These are phyloP conservation scores for Delia radicum DNA, from an alignment of 1,140 invertebrate genomes.

Conservation along the genomic window DNA sequence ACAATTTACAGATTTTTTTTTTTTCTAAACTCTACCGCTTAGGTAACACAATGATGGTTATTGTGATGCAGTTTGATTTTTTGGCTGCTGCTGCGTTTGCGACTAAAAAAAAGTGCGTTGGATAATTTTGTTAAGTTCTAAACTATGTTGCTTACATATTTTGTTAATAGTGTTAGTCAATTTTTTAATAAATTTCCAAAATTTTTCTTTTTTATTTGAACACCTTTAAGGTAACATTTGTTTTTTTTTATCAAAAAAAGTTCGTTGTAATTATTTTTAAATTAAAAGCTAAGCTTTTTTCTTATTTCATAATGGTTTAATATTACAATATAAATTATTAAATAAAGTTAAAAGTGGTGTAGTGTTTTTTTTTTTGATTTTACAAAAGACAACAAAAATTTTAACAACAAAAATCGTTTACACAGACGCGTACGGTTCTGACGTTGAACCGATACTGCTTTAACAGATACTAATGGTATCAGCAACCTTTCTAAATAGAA, in stretches of 20 bases:
- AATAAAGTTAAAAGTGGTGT: neutral
- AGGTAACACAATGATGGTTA: neutral
- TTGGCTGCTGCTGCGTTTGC: neutral
- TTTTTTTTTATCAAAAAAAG: neutral
- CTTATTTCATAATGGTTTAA: neutral
- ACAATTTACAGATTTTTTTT: neutral
- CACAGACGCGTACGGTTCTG: conserved; percentile 48
- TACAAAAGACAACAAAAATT: neutral
- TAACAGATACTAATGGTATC: conserved; percentile 25
- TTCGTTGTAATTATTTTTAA: no score
- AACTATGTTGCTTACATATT: neutral
- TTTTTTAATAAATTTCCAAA: neutral
- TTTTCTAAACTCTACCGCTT: neutral
- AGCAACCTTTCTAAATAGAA: conserved; percentile 49
- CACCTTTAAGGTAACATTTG: no score
- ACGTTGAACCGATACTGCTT: conserved; percentile 54
- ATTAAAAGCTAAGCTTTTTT: neutral
- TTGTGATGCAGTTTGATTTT: neutral
- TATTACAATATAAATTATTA: neutral
- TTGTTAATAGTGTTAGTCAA: neutral
- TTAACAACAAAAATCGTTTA: neutral
- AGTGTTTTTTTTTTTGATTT: neutral
- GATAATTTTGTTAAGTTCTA: neutral
- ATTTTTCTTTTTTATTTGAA: neutral
- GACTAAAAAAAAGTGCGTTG: neutral